Conservation (phyloP, 2,888 invertebrate genomes). For the Epistrophe eligans region DNA sequence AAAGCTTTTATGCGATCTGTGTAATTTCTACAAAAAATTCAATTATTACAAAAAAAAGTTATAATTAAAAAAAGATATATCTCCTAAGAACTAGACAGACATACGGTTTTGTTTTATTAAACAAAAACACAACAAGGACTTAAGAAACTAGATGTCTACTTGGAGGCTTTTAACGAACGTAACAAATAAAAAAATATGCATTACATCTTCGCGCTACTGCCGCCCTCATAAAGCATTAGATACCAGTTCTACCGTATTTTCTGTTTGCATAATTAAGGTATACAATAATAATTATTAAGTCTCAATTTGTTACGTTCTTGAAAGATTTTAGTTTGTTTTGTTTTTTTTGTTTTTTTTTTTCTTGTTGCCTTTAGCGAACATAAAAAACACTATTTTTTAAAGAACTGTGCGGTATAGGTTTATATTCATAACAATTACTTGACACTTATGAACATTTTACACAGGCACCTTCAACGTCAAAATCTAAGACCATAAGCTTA, state of each 20-base stretch:
- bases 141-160: conserved; percentile 18
- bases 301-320: conserved; percentile 61
- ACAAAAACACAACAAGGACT: conserved; percentile 40
- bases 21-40: conserved; percentile 54
- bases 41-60: conserved; percentile 15
- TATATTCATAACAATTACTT: conserved; percentile 32
- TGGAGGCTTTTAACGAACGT: conserved; percentile 8
- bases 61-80: conserved; percentile 51
- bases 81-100: conserved; percentile 46
- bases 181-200: conserved; percentile 21
- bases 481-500: conserved; percentile 98
- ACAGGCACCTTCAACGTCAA: conserved; percentile 92
- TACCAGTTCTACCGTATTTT: conserved; percentile 39
- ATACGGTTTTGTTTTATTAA: conserved; percentile 44
- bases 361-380: conserved; percentile 28
- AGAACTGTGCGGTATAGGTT: conserved; percentile 50
- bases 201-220: conserved; percentile 14
- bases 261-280: conserved; percentile 40
- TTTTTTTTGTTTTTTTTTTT: no score
- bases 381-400: conserved; percentile 51
- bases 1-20: conserved; percentile 72
- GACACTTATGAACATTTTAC: conserved; percentile 85
- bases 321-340: conserved; percentile 30
- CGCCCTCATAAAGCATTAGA: conserved; percentile 37
- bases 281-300: conserved; percentile 67